Base-by-base conservation (phyloP, 92 coral and sea anemone species). In the Diadumene lineata region DNA sequence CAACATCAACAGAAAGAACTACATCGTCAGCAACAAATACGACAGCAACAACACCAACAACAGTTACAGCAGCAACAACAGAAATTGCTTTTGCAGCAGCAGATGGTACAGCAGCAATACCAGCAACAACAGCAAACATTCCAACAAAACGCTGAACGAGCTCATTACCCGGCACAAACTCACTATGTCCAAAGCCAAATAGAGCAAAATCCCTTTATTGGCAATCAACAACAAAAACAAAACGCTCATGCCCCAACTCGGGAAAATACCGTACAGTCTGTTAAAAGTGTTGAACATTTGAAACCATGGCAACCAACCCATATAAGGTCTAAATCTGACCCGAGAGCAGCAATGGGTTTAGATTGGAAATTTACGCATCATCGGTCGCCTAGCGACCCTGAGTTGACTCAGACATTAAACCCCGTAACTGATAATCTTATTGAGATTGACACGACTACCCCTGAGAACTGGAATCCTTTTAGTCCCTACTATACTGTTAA, bases 341-440 rank as follows among this genome's bases (percentile, higher is more conserved):
- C 97, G 1, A 84, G 84, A 28, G 85, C 85, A 11, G 97, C 89
- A 0, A 72, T 75, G 79, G 66, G 43, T n/a, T 66, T 56, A 43
- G 80, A 74, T 31, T 65, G 68, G 26, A 77, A 70, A 11, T 56
- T 63, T n/a, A 74, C 60, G 27, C 79, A 80, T 33, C 81, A 84
- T 32, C 87, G 92, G 13, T 88, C 93, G 27, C 92, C 97, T 8
- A 91, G 97, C 76, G 97, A 91, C 72, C 97, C 97, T 0, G 76
- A 92, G 11, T 86, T 91, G 33, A 48, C 74, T 46, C 89, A 78
- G 34, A 82, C 68, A 11, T 22, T 70, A 1, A 81, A 83, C 7
- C 83, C 78, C 17, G 7, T 65, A 10, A 82, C 80, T 24, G 86
- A 74, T 57, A 79, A 80, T 51, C 70, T 91, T 24, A 92, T 91